These are phyloP conservation scores for Desmodus rotundus DNA, from an alignment of 2,113 vertebrate species.

Conservation along the genomic window DNA sequence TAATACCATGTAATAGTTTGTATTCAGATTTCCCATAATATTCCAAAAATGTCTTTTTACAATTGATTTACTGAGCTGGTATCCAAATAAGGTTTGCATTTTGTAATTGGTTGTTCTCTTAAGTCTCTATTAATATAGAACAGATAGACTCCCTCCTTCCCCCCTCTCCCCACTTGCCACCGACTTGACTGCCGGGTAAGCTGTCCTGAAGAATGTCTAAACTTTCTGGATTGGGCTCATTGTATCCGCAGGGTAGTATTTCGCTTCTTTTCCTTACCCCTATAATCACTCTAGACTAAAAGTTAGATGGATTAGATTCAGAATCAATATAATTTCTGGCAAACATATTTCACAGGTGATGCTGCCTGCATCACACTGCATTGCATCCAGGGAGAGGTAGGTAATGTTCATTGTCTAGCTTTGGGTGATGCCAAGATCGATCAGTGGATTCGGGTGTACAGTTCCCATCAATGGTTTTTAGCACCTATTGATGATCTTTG, in stretches of 20 bases:
- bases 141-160: neutral
- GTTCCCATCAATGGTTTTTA: neutral
- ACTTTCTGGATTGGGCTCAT: neutral
- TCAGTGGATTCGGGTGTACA: neutral
- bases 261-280: neutral
- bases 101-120: neutral
- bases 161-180: neutral
- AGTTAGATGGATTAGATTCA: neutral
- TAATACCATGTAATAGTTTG: neutral
- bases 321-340: neutral
- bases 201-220: neutral
- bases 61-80: neutral
- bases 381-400: neutral
- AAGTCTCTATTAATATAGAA: neutral
- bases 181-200: neutral
- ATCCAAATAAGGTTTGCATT: neutral
- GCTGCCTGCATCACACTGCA: neutral
- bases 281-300: neutral
- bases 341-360: neutral
- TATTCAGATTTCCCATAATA: neutral
- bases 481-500: neutral
- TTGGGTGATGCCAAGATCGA: neutral
- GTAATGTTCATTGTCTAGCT: neutral
- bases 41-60: conserved; percentile 1
- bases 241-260: neutral